These are phyloP conservation scores for Chrysemys picta DNA, from an alignment of 2,113 vertebrate species.

Conservation along the genomic window DNA sequence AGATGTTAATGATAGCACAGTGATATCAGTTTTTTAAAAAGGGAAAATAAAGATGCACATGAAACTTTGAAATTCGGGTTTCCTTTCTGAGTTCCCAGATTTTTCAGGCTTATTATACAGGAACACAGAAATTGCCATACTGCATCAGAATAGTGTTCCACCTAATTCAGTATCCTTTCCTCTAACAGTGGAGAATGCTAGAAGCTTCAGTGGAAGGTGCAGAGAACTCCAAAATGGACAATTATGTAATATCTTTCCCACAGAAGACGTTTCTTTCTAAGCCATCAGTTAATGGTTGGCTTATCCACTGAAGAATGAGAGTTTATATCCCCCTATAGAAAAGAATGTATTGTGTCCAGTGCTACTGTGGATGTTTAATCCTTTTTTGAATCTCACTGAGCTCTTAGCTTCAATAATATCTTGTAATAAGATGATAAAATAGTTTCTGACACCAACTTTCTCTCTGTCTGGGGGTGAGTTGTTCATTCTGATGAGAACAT, in stretches of 20 bases:
- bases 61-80: neutral
- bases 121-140: neutral
- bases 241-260: neutral
- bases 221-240: neutral
- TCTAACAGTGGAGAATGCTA: neutral
- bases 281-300: neutral
- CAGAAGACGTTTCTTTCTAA: neutral
- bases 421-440: conserved; percentile 14
- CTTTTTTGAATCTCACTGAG: neutral
- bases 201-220: neutral
- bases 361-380: neutral
- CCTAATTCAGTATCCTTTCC: neutral
- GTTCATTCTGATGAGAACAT: conserved; percentile 20
- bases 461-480: neutral
- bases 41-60: neutral
- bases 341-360: neutral
- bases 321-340: neutral
- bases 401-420: neutral
- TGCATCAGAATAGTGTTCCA: neutral
- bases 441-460: neutral
- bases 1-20: neutral
- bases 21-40: neutral
- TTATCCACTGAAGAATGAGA: neutral
- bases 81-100: neutral
- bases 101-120: neutral